Percentiles rank a stretch among this genome's conserved stretches.
phyloP scores from a whole-genome alignment of 2,888 invertebrate genomes.

The Cordilura impudica region DNA sequence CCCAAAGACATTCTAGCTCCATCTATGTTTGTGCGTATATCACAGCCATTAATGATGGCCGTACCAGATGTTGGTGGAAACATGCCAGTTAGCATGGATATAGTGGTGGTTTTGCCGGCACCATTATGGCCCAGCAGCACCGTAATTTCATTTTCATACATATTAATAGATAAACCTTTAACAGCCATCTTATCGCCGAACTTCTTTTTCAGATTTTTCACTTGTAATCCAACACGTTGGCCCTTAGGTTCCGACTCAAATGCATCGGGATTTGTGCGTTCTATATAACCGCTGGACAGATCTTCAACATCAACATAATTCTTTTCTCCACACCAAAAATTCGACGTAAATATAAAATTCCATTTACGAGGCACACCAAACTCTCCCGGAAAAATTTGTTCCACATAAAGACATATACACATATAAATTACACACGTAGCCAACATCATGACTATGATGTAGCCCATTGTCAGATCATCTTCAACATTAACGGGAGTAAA shows the following conservation, averaged over 20 bases:
- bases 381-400: slow-evolving; percentile 91
- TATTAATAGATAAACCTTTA: slow-evolving; percentile 85
- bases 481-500: slow-evolving; percentile 83
- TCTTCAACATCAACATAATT: slow-evolving; percentile 70
- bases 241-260: slow-evolving; percentile 76
- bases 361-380: slow-evolving; percentile 90
- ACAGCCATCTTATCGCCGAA: slow-evolving; percentile 82
- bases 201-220: slow-evolving; percentile 82
- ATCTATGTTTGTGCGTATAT: slow-evolving; percentile 82
- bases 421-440: slow-evolving; percentile 79
- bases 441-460: slow-evolving; percentile 85
- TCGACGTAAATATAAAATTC: slow-evolving; percentile 85
- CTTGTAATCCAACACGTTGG: slow-evolving; percentile 79
- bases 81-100: slow-evolving; percentile 93
- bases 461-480: slow-evolving; percentile 84
- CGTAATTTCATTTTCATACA: slow-evolving; percentile 94
- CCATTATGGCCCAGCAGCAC: slow-evolving; percentile 89
- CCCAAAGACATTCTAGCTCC: slow-evolving; percentile 86
- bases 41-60: slow-evolving; percentile 84
- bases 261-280: slow-evolving; percentile 62
- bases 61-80: slow-evolving; percentile 84
- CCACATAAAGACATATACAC: slow-evolving; percentile 88
- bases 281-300: slow-evolving; percentile 61
- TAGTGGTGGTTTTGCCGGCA: slow-evolving; percentile 95
- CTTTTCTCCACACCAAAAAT: slow-evolving; percentile 79